These are phyloP conservation scores for Esox masquinongy DNA, from an alignment of 2,797 vertebrate genomes.

Conservation along the genomic window DNA sequence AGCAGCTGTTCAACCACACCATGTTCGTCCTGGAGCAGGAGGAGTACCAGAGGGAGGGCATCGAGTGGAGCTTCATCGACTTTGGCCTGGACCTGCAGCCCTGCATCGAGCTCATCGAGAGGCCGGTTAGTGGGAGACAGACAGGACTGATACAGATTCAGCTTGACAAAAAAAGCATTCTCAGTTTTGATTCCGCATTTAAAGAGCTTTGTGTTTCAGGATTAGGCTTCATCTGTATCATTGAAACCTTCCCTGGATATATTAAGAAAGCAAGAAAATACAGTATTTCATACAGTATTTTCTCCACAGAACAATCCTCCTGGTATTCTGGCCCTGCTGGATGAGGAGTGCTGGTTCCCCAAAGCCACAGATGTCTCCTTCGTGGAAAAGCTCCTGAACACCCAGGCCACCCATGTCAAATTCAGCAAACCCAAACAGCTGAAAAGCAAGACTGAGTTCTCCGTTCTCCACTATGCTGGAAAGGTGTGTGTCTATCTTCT, in stretches of 20 bases:
- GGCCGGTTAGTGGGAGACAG: conserved; percentile 71
- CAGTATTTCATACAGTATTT: background rate
- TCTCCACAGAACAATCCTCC: conserved; percentile 92
- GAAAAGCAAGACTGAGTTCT: conserved; percentile 95
- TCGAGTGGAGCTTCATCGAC: conserved; percentile 96
- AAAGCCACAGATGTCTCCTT: conserved; percentile 96
- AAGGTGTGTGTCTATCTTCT: conserved; percentile 73
- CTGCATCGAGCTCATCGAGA: conserved; percentile 86
- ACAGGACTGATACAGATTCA: background rate
- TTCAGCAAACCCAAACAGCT: conserved; percentile 94
- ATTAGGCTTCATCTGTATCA: background rate
- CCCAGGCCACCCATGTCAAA: conserved; percentile 90
- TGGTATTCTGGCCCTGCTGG: conserved; percentile 91
- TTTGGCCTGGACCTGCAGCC: conserved; percentile 82
- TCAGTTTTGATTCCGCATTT: background rate
- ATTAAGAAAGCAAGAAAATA: background rate
- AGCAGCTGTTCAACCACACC: conserved; percentile 96
- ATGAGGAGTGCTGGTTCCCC: conserved; percentile 98
- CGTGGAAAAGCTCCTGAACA: conserved; percentile 90
- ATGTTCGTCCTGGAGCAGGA: conserved; percentile 96
- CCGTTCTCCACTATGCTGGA: conserved; percentile 91
- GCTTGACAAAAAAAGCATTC: background rate
- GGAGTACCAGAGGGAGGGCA: conserved; percentile 91
- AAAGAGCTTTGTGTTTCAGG: background rate
- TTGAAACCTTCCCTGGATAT: background rate